Conservation (phyloP, 2,797 vertebrate genomes). For the Pseudomugil gertrudae region DNA sequence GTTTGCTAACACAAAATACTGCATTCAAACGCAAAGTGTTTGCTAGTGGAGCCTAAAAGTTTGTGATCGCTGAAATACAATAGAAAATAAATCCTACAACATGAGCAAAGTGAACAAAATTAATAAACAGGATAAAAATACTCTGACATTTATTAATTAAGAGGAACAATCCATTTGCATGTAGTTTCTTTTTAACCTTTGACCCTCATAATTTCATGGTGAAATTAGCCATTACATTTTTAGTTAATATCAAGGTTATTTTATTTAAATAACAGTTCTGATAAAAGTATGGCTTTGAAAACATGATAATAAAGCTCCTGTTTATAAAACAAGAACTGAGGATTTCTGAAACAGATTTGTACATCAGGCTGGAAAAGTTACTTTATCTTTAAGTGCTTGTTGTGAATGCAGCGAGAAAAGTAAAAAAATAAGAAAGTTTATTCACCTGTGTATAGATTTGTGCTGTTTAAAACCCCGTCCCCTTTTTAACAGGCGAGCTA, state of each 20-base stretch:
- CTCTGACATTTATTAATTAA: background rate
- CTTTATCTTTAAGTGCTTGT: background rate
- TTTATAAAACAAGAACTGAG: background rate
- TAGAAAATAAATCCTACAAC: background rate
- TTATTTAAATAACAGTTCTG: background rate
- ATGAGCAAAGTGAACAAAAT: background rate
- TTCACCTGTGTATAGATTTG: too few relatives aligned
- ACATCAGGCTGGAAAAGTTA: background rate
- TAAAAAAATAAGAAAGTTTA: background rate
- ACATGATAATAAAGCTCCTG: background rate
- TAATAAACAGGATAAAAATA: background rate
- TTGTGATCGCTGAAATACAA: background rate
- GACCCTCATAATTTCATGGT: background rate
- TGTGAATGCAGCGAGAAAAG: background rate
- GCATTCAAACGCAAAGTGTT: constrained; percentile 10
- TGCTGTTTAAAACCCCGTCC: too few relatives aligned
- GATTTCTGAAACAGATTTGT: background rate
- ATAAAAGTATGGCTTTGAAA: background rate
- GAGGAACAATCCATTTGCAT: too few relatives aligned
- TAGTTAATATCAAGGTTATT: background rate
- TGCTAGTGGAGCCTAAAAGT: background rate
- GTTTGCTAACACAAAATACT: constrained; percentile 33
- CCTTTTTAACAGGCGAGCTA: too few relatives aligned
- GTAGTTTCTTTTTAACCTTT: too few relatives aligned
- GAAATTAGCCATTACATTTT: background rate